These are phyloP conservation scores for Pseudeuparius sepicola DNA, from an alignment of 2,888 invertebrate species.

Conservation along the genomic window DNA sequence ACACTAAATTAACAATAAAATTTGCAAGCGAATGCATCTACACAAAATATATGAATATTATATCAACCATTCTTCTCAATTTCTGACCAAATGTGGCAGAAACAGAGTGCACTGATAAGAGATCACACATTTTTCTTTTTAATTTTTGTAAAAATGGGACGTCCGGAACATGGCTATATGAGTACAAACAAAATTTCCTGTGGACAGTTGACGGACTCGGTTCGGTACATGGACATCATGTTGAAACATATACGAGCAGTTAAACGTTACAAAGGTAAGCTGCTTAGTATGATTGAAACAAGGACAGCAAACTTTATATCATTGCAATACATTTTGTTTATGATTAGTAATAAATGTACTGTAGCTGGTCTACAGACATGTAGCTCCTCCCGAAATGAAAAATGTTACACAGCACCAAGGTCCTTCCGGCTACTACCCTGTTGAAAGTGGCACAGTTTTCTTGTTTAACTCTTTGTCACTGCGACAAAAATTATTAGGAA, in stretches of 20 bases:
- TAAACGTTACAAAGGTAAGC: background rate
- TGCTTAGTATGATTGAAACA: constrained; percentile 29
- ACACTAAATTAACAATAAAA: constrained; percentile 37
- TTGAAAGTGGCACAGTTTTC: constrained; percentile 28
- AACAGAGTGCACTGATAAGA: constrained; percentile 32
- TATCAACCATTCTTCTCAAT: constrained; percentile 26
- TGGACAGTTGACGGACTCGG: constrained; percentile 32
- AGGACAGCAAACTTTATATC: constrained; percentile 29
- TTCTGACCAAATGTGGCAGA: constrained; percentile 28
- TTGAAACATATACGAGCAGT: background rate
- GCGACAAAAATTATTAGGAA: no score
- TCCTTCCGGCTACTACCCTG: constrained; percentile 33
- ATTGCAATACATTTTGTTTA: no score
- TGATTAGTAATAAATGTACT: no score
- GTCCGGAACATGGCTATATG: constrained; percentile 18
- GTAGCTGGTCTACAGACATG: no score
- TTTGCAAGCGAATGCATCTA: constrained; percentile 40
- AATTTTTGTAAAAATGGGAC: constrained; percentile 30
- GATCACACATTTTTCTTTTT: constrained; percentile 27
- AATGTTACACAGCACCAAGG: no score
- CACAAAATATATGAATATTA: constrained; percentile 37
- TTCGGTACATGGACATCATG: constrained; percentile 38
- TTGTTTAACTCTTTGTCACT: no score
- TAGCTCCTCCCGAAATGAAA: no score
- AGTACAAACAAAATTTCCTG: constrained; percentile 25